phyloP scores from a whole-genome alignment of 2,888 invertebrate genomes.

The Cecidostiba fungosa region DNA sequence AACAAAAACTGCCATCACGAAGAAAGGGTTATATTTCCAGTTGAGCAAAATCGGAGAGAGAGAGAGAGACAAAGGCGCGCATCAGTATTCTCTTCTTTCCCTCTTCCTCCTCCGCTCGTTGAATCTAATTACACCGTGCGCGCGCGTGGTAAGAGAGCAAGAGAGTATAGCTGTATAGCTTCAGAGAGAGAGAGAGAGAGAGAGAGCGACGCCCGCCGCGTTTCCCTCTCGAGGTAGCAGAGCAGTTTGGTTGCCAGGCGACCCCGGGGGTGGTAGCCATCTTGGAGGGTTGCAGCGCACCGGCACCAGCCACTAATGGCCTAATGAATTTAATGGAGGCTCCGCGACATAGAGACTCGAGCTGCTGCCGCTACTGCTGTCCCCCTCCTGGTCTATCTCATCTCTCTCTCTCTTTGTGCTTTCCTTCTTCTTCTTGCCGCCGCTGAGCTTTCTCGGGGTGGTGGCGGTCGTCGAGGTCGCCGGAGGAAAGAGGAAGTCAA shows the following conservation, averaged over 20 bases:
- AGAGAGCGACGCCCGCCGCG: constrained; percentile 27
- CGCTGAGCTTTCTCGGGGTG: background rate
- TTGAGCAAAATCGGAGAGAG: constrained; percentile 18
- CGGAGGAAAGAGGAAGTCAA: constrained; percentile 36
- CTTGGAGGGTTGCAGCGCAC: constrained; percentile 78
- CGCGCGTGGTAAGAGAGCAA: constrained; percentile 53
- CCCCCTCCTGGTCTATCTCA: background rate
- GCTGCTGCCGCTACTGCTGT: background rate
- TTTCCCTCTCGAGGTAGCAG: constrained; percentile 62
- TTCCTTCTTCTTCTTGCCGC: constrained; percentile 34
- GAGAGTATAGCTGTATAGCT: constrained; percentile 15
- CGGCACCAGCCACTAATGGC: constrained; percentile 78
- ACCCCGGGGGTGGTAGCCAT: constrained; percentile 77
- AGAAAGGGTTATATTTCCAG: constrained; percentile 4
- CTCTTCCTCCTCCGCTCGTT: constrained; percentile 75
- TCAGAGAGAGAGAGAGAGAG: background rate
- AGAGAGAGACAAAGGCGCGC: constrained; percentile 28
- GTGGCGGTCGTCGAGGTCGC: constrained; percentile 18
- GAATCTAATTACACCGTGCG: constrained; percentile 80
- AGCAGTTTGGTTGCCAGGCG: constrained; percentile 77
- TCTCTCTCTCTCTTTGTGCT: background rate
- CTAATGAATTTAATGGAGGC: constrained; percentile 81
- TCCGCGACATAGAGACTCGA: constrained; percentile 66
- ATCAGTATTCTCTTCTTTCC: constrained; percentile 64
- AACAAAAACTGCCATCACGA: background rate